Conservation (phyloP, 2,113 vertebrate species). For the Coracopsis vasa region DNA sequence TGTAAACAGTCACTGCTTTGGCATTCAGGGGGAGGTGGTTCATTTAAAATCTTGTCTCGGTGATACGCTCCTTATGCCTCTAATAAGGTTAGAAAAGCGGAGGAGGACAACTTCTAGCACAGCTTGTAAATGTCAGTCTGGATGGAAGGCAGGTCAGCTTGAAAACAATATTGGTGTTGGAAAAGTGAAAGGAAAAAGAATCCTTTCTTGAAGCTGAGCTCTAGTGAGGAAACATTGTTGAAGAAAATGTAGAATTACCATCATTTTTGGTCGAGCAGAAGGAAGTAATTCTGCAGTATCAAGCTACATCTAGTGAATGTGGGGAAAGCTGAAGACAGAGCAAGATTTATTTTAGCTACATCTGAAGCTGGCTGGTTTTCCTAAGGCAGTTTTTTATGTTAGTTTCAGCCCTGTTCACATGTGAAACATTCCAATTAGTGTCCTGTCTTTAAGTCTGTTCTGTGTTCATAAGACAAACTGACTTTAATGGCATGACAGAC, state of each 20-base stretch:
- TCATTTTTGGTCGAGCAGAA: neutral
- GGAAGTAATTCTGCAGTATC: neutral
- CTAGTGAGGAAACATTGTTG: neutral
- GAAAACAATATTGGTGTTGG: neutral
- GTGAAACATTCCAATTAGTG: neutral
- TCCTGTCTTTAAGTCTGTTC: neutral
- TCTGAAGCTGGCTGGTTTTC: neutral
- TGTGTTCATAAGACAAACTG: neutral
- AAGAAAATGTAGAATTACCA: neutral
- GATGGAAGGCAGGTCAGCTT: conserved; percentile 48
- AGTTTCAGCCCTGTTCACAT: neutral
- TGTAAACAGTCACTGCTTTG: conserved; percentile 50
- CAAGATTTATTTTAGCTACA: neutral
- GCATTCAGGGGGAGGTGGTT: conserved; percentile 54
- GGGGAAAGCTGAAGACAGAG: neutral
- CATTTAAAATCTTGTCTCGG: conserved; percentile 55
- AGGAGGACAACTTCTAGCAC: conserved; percentile 40
- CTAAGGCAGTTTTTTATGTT: neutral
- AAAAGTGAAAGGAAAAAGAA: conserved; percentile 47
- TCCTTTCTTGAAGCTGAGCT: neutral
- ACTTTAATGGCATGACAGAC: neutral
- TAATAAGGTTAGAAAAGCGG: conserved; percentile 51
- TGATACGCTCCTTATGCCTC: conserved; percentile 52
- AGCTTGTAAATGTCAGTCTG: conserved; percentile 70
- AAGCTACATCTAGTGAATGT: neutral